Conservation (phyloP, 2,113 vertebrate genomes). For the Dermatemys mawii region DNA sequence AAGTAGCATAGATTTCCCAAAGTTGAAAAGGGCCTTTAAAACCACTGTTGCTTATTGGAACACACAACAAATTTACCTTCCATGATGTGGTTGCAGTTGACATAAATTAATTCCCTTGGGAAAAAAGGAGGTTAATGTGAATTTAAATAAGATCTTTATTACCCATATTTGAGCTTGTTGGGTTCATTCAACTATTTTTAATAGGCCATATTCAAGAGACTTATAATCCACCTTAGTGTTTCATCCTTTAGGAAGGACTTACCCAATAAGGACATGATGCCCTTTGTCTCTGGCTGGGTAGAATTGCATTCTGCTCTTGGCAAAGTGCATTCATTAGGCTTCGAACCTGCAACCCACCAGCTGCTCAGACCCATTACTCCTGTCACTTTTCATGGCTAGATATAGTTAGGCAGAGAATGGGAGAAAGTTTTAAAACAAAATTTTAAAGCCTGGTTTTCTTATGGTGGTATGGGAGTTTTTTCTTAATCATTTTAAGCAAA, state of each 20-base stretch:
- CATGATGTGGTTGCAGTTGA: conserved; percentile 27
- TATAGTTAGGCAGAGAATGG: conserved; percentile 32
- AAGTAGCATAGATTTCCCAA: conserved; percentile 70
- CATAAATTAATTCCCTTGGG: neutral
- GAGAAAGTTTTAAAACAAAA: neutral
- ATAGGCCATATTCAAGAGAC: conserved; percentile 40
- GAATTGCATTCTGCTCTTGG: conserved; percentile 15
- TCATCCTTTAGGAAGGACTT: conserved; percentile 18
- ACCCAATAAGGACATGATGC: neutral
- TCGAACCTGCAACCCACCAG: neutral
- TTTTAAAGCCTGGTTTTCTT: conserved; percentile 12
- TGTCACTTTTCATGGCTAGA: neutral
- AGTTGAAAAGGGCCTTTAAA: conserved; percentile 69
- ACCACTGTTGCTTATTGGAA: conserved; percentile 67
- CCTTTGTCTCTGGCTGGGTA: conserved; percentile 35
- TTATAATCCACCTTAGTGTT: conserved; percentile 9
- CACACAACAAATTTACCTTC: neutral
- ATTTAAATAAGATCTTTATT: conserved; percentile 56
- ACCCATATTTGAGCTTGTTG: conserved; percentile 56
- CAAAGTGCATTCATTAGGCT: neutral
- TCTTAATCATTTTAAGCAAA: neutral
- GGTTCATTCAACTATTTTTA: conserved; percentile 29
- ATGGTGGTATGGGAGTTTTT: neutral
- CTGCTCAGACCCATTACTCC: neutral
- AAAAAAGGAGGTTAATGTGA: conserved; percentile 28